A percentile compares a stretch with the other conserved stretches of the same genome.
Evolutionary conservation across 1,140 invertebrate species (phyloP).

Genomic region (Dreissena polymorpha): DNA sequence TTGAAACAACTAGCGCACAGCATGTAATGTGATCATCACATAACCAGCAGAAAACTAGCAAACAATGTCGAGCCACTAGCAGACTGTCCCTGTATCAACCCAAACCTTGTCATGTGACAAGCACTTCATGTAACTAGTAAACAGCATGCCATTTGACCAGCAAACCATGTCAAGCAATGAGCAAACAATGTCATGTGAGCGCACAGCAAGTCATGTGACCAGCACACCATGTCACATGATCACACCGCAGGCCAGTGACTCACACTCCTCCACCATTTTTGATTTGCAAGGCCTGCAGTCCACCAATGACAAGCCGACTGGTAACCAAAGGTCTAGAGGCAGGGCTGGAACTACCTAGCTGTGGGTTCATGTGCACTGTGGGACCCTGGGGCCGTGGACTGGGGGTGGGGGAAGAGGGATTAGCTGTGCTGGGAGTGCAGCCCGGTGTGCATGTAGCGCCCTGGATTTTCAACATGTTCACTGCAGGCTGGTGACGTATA

Average conservation of each 20-base stretch:
- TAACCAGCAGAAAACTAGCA: too few relatives aligned
- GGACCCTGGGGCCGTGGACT: conserved; percentile 25
- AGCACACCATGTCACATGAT: not conserved
- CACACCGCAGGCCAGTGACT: not conserved
- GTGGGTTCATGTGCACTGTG: conserved; percentile 16
- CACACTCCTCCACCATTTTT: conserved; percentile 48
- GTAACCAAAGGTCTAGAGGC: not conserved
- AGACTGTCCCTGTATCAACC: too few relatives aligned
- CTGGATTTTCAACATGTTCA: conserved; percentile 54
- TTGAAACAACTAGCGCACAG: too few relatives aligned
- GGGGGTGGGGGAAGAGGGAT: conserved; percentile 27
- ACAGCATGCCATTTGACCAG: too few relatives aligned
- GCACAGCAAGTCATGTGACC: too few relatives aligned
- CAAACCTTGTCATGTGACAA: too few relatives aligned
- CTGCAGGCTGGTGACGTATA: conserved; percentile 41
- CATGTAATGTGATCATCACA: too few relatives aligned
- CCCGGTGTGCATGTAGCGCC: conserved; percentile 44
- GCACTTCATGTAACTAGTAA: too few relatives aligned
- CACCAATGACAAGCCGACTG: conserved; percentile 16
- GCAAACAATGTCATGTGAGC: too few relatives aligned
- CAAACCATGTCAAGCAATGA: too few relatives aligned
- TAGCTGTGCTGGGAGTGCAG: not conserved
- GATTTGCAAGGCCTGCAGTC: not conserved
- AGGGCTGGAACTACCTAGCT: conserved; percentile 30
- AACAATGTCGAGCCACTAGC: too few relatives aligned